Conservation (phyloP, 92 coral and sea anemone genomes). For the Porites rus region DNA sequence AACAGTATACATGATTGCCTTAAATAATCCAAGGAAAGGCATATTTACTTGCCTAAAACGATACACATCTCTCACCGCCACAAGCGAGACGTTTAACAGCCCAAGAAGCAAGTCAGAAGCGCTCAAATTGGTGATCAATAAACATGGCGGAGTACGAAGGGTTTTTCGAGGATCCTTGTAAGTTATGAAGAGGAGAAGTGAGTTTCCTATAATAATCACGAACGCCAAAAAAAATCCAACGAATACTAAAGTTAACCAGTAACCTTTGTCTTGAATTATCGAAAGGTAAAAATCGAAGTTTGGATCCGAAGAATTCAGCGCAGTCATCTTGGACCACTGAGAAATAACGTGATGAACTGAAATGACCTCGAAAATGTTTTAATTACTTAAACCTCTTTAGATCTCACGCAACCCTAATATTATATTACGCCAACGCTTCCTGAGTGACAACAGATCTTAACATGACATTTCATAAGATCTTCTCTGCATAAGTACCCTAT, state of each 20-base stretch:
- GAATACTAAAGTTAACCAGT: slow-evolving; percentile 30
- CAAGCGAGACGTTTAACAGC: slow-evolving; percentile 18
- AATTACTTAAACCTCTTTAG: no score
- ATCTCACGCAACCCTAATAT: no score
- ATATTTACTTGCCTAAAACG: slow-evolving; percentile 13
- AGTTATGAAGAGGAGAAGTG: slow-evolving; percentile 7
- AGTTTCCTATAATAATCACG: slow-evolving; percentile 28
- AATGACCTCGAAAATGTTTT: no score
- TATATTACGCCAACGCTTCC: no score
- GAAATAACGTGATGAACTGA: no score
- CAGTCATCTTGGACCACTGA: background rate
- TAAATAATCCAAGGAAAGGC: slow-evolving; percentile 1
- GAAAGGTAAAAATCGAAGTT: slow-evolving; percentile 34
- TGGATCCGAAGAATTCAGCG: slow-evolving; percentile 16
- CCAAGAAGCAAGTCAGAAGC: slow-evolving; percentile 40
- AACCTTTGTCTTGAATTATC: slow-evolving; percentile 13
- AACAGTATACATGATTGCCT: slow-evolving; percentile 17
- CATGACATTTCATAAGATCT: no score
- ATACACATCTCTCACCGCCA: slow-evolving; percentile 46
- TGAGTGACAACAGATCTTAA: no score
- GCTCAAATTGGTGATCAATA: slow-evolving; percentile 33
- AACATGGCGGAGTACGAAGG: slow-evolving; percentile 29
- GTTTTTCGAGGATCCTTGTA: slow-evolving; percentile 40
- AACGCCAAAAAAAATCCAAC: slow-evolving; percentile 22
- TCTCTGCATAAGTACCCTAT: no score